These are phyloP conservation scores for Archilochus colubris DNA, from an alignment of 2,113 vertebrate genomes.

Conservation along the genomic window DNA sequence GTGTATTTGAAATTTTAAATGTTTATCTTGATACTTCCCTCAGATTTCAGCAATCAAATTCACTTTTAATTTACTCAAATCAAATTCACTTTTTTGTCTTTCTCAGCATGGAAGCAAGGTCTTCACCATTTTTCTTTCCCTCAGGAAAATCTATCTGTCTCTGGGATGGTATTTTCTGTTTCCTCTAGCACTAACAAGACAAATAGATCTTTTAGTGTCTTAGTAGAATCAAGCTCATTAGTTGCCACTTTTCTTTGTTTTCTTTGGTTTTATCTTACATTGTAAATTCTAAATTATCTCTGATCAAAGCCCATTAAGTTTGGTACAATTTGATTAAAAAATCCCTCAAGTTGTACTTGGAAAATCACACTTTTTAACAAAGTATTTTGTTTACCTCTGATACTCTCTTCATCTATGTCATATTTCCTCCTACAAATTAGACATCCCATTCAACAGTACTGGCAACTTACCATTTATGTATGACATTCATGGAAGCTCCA, in stretches of 20 bases:
- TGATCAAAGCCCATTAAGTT: neutral
- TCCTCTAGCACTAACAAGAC: neutral
- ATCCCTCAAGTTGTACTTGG: neutral
- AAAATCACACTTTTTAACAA: neutral
- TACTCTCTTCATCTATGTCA: neutral
- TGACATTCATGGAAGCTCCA: neutral
- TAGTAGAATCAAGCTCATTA: neutral
- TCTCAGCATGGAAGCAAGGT: neutral
- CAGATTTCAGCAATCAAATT: neutral
- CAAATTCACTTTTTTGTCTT: neutral
- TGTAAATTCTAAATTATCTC: neutral
- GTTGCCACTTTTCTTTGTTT: neutral
- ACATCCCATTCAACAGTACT: neutral
- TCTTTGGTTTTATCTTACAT: neutral
- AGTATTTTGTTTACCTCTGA: neutral
- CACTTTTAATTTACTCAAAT: neutral
- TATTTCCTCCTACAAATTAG: neutral
- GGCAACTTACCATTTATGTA: neutral
- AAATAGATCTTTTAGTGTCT: neutral
- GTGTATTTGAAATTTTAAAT: neutral
- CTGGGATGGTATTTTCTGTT: neutral
- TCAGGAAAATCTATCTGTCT: neutral
- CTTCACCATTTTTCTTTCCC: neutral
- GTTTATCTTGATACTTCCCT: neutral
- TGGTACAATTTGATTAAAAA: neutral